Conservation (phyloP, 2,797 vertebrate species). For the Iguana delicatissima region DNA sequence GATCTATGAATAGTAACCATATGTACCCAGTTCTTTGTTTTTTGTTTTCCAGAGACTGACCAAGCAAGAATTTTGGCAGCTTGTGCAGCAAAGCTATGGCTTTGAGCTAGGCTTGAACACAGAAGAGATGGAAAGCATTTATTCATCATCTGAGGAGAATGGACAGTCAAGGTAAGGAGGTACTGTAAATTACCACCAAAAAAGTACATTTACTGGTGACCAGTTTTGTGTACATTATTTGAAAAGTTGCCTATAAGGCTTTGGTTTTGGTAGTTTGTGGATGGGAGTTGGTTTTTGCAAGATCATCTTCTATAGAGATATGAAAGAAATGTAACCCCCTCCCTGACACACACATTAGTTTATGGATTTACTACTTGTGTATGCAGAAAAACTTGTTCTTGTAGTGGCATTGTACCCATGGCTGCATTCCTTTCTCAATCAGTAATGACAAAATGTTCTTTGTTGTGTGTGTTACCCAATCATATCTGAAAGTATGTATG, state of each 20-base stretch:
- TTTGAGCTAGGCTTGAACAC: slow-evolving; percentile 91
- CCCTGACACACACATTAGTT: background rate
- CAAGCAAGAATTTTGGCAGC: slow-evolving; percentile 88
- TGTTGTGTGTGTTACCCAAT: background rate
- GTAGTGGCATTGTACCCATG: background rate
- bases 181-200: slow-evolving; percentile 40
- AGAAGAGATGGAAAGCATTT: slow-evolving; percentile 92
- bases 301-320: background rate
- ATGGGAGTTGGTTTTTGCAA: background rate
- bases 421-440: background rate
- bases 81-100: slow-evolving; percentile 95
- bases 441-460: background rate
- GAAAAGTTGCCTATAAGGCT: background rate
- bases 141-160: slow-evolving; percentile 81
- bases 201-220: background rate
- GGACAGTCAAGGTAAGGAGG: slow-evolving; percentile 84
- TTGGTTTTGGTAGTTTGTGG: background rate
- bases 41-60: slow-evolving; percentile 81
- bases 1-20: background rate
- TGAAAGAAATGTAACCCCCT: background rate
- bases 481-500: background rate
- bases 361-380: background rate
- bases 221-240: background rate
- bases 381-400: background rate
- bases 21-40: background rate